Conservation (phyloP, 2,113 vertebrate genomes). For the Podiceps cristatus region DNA sequence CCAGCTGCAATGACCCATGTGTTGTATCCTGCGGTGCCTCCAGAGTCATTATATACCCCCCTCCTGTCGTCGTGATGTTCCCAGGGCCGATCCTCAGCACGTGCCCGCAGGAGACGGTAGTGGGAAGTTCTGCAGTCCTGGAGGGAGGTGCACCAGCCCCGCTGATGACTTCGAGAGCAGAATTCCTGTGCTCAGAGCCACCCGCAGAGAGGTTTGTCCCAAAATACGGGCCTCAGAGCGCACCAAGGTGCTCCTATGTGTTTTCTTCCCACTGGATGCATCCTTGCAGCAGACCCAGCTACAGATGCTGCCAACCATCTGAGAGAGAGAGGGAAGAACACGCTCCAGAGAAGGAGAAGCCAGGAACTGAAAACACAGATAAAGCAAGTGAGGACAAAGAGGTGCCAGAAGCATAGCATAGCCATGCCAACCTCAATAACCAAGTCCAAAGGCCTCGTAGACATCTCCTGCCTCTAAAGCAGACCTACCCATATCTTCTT, state of each 20-base stretch:
- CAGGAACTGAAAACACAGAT: rapidly evolving
- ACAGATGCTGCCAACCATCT: rapidly evolving
- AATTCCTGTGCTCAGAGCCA: not conserved
- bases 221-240: rapidly evolving
- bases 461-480: not conserved
- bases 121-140: not conserved
- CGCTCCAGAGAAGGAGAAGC: not conserved
- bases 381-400: not conserved
- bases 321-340: rapidly evolving
- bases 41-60: slow-evolving; percentile 46
- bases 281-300: not conserved
- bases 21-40: not conserved
- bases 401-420: rapidly evolving
- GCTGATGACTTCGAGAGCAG: rapidly evolving
- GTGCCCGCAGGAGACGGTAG: not conserved
- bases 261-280: slow-evolving; percentile 29
- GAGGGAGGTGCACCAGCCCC: not conserved
- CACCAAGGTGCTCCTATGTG: not conserved
- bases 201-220: rapidly evolving
- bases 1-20: not conserved
- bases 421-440: not conserved
- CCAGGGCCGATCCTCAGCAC: slow-evolving; percentile 40
- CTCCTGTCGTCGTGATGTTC: not conserved
- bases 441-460: not conserved
- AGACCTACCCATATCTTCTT: not conserved